Evolutionary conservation across 2,797 vertebrate genomes (phyloP).

Genomic region (Dallia pectoralis): DNA sequence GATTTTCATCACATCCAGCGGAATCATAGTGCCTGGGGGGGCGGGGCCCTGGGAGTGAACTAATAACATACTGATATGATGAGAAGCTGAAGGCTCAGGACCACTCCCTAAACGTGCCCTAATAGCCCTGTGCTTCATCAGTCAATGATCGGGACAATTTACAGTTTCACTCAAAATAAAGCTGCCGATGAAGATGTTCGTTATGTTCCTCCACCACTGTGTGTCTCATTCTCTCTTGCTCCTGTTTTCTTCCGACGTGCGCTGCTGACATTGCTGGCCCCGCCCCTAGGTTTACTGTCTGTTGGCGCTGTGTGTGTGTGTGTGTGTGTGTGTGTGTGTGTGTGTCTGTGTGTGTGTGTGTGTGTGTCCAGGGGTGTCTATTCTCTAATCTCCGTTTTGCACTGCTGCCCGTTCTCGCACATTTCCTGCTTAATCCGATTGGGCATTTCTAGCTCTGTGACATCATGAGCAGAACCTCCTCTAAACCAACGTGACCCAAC

Average conservation of each 20-base stretch:
- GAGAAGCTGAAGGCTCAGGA: conserved; percentile 46
- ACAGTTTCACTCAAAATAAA: not conserved
- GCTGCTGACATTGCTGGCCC: conserved; percentile 24
- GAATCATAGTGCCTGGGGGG: conserved; percentile 28
- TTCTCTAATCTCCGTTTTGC: conserved; percentile 61
- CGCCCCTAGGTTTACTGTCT: conserved; percentile 19
- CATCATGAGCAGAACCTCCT: conserved; percentile 45
- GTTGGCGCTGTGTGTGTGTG: too few species aligned
- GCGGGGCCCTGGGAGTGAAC: conserved; percentile 34
- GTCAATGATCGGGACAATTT: not conserved
- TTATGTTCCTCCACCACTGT: not conserved
- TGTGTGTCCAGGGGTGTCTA: conserved; percentile 41
- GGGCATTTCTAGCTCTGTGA: conserved; percentile 29
- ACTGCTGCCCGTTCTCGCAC: conserved; percentile 45
- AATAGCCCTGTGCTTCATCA: not conserved
- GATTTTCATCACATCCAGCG: conserved; percentile 38
- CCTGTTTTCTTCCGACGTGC: not conserved
- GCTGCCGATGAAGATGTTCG: not conserved
- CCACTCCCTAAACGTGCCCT: conserved; percentile 25
- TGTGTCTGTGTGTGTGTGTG: not conserved
- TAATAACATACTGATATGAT: conserved; percentile 47
- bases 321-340: not conserved
- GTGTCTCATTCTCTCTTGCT: not conserved
- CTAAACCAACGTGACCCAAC: conserved; percentile 50
- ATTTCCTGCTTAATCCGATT: conserved; percentile 45